These are phyloP conservation scores for Plutomurus gul DNA, from an alignment of 1,140 invertebrate genomes.

Conservation along the genomic window DNA sequence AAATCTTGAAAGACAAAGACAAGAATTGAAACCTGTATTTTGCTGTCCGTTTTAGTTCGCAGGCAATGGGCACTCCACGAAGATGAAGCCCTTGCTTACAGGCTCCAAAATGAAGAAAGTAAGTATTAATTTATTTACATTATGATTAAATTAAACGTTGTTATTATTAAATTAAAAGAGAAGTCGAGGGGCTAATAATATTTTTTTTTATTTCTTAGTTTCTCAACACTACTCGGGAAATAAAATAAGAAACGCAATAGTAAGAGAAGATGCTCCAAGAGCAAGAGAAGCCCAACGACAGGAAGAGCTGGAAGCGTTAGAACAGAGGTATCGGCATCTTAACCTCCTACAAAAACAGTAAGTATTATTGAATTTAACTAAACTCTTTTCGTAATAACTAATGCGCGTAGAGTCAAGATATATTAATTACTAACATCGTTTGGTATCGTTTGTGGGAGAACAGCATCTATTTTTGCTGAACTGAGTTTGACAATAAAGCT, in stretches of 20 bases:
- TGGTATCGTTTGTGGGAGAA: too few relatives aligned
- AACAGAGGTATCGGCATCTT: constrained; percentile 66
- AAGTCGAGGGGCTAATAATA: neutral
- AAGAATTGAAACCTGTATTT: neutral
- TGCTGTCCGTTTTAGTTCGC: constrained; percentile 73
- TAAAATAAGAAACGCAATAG: constrained; percentile 80
- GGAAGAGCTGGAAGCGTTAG: constrained; percentile 70
- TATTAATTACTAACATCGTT: too few relatives aligned
- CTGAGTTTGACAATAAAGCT: neutral
- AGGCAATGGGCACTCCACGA: constrained; percentile 89
- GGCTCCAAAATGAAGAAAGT: constrained; percentile 89
- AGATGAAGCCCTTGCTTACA: constrained; percentile 85
- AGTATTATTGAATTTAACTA: constrained; percentile 54
- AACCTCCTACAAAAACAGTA: constrained; percentile 67
- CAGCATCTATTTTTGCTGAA: too few relatives aligned
- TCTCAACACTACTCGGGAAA: constrained; percentile 83
- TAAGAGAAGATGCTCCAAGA: constrained; percentile 83
- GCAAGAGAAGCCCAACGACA: constrained; percentile 79
- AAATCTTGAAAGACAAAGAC: neutral
- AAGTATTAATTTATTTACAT: constrained; percentile 57
- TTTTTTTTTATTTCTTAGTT: constrained; percentile 61
- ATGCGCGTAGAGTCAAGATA: too few relatives aligned
- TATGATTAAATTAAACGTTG: neutral
- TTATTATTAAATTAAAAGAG: neutral
- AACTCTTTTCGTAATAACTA: too few relatives aligned